Conservation (phyloP, 2,797 vertebrate genomes). For the Manis pentadactyla region DNA sequence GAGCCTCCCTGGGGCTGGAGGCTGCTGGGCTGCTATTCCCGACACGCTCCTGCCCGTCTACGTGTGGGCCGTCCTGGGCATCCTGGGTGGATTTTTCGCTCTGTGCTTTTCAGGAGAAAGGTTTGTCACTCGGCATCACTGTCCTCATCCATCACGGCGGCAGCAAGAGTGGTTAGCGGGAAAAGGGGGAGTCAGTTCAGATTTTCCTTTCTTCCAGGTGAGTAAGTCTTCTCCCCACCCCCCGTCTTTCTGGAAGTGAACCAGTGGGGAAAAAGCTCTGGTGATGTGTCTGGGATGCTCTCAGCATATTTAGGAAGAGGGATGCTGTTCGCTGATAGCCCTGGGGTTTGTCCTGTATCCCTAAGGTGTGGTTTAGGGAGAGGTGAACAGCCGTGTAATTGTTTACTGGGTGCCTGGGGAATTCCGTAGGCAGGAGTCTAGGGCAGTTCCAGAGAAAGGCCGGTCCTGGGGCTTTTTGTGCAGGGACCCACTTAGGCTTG, state of each 20-base stretch:
- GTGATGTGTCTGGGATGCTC: not conserved
- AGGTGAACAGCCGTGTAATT: constrained; percentile 45
- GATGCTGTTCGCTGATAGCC: not conserved
- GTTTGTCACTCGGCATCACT: constrained; percentile 65
- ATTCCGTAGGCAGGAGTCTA: constrained; percentile 61
- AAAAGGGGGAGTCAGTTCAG: constrained; percentile 36
- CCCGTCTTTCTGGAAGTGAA: not conserved
- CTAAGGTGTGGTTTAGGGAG: constrained; percentile 34
- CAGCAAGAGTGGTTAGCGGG: not conserved
- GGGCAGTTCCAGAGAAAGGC: not conserved
- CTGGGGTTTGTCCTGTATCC: not conserved
- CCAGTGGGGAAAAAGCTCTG: not conserved
- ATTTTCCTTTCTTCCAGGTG: constrained; percentile 47
- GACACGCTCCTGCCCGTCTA: not conserved
- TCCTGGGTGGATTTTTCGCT: constrained; percentile 58
- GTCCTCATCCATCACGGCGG: constrained; percentile 63
- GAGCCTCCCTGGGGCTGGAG: not conserved
- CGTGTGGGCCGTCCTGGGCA: constrained; percentile 1
- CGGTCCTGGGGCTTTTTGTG: not conserved
- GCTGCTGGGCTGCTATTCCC: not conserved
- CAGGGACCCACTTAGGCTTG: not conserved
- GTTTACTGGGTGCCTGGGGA: constrained; percentile 65
- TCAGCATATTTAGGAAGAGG: not conserved
- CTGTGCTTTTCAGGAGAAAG: constrained; percentile 70
- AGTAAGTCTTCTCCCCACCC: too few species aligned